Conservation (phyloP, 2,888 invertebrate genomes). For the Sepioteuthis lessoniana region DNA sequence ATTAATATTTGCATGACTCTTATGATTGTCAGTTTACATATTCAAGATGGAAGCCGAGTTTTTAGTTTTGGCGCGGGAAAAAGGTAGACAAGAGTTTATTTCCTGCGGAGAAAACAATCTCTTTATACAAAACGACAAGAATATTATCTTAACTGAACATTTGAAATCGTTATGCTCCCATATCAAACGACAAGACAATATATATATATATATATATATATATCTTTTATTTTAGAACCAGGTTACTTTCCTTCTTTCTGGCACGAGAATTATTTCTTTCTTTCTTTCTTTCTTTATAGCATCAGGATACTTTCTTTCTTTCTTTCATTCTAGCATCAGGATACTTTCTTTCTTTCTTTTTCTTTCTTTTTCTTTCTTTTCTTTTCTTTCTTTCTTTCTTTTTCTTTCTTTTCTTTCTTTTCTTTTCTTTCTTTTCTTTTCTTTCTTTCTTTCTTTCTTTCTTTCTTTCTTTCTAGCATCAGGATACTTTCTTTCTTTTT, state of each 20-base stretch:
- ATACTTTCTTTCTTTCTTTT: not conserved
- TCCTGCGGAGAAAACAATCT: too few species aligned
- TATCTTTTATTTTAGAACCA: too few species aligned
- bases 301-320: too few species aligned
- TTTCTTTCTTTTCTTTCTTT: not conserved
- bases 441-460: not conserved
- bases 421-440: not conserved
- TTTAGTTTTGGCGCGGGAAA: not conserved
- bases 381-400: too few species aligned
- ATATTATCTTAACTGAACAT: too few species aligned
- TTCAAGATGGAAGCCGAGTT: not conserved
- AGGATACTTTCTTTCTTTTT: not conserved
- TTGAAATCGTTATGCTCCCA: too few species aligned
- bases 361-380: too few species aligned
- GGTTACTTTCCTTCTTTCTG: too few species aligned
- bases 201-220: too few species aligned
- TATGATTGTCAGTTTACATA: not conserved
- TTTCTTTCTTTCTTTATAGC: not conserved
- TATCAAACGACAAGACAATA: too few species aligned
- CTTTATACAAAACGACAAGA: too few species aligned
- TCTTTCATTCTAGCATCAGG: not conserved
- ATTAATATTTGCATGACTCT: not conserved
- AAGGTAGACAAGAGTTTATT: not conserved
- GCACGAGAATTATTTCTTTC: not conserved
- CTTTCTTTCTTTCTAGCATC: not conserved